phyloP scores from a whole-genome alignment of 2,888 invertebrate species.

The Neocrepidodera transversa region DNA sequence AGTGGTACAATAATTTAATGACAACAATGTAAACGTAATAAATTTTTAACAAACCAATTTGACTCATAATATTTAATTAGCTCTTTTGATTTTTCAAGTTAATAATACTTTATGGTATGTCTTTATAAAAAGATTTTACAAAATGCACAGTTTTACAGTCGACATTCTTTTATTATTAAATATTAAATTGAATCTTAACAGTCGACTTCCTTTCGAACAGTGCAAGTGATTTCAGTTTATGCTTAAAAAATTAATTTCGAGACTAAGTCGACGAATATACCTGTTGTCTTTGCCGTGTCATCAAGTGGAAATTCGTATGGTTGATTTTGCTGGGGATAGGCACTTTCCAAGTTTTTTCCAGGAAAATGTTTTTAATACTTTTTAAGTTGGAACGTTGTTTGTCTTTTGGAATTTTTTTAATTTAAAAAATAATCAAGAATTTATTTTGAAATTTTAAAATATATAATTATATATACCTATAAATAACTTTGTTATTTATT shows the following conservation, averaged over 20 bases:
- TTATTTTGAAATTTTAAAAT: background rate
- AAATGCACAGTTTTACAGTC: conserved; percentile 34
- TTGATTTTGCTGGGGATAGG: conserved; percentile 12
- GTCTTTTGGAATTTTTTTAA: conserved; percentile 9
- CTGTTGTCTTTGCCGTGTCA: conserved; percentile 28
- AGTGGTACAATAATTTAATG: too few species aligned
- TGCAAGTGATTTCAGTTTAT: conserved; percentile 18
- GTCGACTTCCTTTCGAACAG: conserved; percentile 28
- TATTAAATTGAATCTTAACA: conserved; percentile 39
- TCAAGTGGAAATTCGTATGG: conserved; percentile 25
- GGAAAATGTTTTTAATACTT: conserved; percentile 20
- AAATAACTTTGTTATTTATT: background rate
- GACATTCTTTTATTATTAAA: conserved; percentile 36
- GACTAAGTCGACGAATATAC: conserved; percentile 21
- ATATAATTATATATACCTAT: too few species aligned
- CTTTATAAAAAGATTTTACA: conserved; percentile 36
- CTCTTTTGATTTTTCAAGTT: conserved; percentile 1
- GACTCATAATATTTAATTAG: background rate
- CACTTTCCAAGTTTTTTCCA: conserved; percentile 9
- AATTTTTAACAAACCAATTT: background rate
- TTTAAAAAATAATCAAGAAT: conserved; percentile 9
- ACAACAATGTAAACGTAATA: too few species aligned
- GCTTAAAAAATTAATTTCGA: conserved; percentile 31
- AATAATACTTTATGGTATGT: conserved; percentile 31
- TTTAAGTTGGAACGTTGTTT: conserved; percentile 6